These are phyloP conservation scores for Volucella inanis DNA, from an alignment of 2,888 invertebrate species.

Conservation along the genomic window DNA sequence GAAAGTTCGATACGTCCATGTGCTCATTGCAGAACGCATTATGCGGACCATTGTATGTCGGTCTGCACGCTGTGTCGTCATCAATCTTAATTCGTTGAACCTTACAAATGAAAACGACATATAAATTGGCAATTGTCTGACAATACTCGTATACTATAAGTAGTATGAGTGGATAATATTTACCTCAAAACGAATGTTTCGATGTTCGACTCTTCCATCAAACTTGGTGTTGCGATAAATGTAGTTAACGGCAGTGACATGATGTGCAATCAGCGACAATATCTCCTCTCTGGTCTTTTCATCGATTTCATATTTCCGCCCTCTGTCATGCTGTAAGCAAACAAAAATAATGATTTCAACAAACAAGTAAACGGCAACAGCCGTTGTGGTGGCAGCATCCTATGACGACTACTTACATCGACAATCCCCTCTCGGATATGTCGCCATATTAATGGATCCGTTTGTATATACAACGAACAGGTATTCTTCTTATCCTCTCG, in stretches of 20 bases:
- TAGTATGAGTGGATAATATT: slow-evolving; percentile 60
- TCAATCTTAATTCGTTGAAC: slow-evolving; percentile 89
- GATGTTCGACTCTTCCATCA: slow-evolving; percentile 94
- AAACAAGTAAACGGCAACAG: slow-evolving; percentile 49
- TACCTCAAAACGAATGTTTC: slow-evolving; percentile 98
- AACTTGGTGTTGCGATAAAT: slow-evolving; percentile 98
- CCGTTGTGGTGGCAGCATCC: slow-evolving; percentile 5
- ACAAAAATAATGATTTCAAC: slow-evolving; percentile 45
- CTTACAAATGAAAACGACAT: slow-evolving; percentile 71
- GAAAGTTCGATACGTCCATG: slow-evolving; percentile 99
- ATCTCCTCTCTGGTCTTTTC: slow-evolving; percentile 98
- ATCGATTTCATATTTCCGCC: slow-evolving; percentile 87
- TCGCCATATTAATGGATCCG: slow-evolving; percentile 98
- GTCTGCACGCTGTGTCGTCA: slow-evolving; percentile 91
- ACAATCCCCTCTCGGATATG: slow-evolving; percentile 93
- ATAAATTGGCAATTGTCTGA: neutral
- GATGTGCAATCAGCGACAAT: slow-evolving; percentile 97
- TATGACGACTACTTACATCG: slow-evolving; percentile 86
- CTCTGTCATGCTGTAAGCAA: slow-evolving; percentile 87
- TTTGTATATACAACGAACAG: slow-evolving; percentile 98
- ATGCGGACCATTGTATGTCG: slow-evolving; percentile 86
- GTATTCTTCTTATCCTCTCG: slow-evolving; percentile 92
- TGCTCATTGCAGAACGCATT: slow-evolving; percentile 97
- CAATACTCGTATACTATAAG: neutral
- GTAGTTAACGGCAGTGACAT: slow-evolving; percentile 98